Evolutionary conservation across 1,140 invertebrate genomes (phyloP).

Genomic region (Heliconius nattereri): DNA sequence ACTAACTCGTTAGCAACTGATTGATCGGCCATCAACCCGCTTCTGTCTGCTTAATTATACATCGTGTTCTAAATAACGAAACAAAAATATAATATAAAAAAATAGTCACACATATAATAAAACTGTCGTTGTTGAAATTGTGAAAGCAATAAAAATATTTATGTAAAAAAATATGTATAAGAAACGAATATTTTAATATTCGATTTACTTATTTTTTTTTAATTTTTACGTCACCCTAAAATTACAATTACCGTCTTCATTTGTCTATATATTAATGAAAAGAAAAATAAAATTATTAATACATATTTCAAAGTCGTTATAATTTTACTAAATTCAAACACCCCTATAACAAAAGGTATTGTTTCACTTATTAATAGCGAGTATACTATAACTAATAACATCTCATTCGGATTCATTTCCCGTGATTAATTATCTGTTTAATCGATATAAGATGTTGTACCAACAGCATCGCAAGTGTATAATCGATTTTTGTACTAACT

Average conservation of each 20-base stretch:
- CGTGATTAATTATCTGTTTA: conserved; percentile 81
- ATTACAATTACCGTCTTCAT: neutral
- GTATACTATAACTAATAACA: conserved; percentile 81
- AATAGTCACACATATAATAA: neutral
- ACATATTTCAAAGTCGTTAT: neutral
- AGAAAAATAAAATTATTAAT: neutral
- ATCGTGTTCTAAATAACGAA: conserved; percentile 44
- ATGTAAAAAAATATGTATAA: too few species aligned
- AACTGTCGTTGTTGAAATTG: too few species aligned
- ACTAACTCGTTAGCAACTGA: conserved; percentile 72
- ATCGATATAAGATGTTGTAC: conserved; percentile 81
- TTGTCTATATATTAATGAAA: neutral
- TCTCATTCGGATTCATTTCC: conserved; percentile 81
- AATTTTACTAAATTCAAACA: conserved; percentile 31
- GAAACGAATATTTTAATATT: neutral
- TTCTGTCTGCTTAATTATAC: conserved; percentile 48
- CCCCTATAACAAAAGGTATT: conserved; percentile 62
- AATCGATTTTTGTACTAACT: conserved; percentile 30
- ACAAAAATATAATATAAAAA: neutral
- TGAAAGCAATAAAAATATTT: too few species aligned
- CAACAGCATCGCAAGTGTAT: conserved; percentile 72
- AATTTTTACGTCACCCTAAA: too few species aligned
- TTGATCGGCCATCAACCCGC: conserved; percentile 70
- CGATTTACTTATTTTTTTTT: neutral
- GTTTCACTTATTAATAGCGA: conserved; percentile 80